Evolutionary conservation across 2,113 vertebrate species (phyloP), one percentile per base, ranked within the genome.

Genomic region (Spheniscus mendiculus): DNA sequence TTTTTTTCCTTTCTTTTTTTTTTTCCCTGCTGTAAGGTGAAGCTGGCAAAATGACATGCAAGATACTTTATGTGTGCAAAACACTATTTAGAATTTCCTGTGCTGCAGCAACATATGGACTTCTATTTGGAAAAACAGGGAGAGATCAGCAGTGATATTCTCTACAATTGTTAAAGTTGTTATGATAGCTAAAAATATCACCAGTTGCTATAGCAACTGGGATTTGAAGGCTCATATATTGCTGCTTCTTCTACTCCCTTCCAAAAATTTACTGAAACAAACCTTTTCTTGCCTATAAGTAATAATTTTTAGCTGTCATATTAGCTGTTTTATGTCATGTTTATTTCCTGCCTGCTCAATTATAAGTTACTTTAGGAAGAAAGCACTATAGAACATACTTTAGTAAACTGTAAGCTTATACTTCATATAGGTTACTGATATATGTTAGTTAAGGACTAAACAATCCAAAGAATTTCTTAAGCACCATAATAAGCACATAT

Each of bases 161-260:
- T 72, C 34, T 74, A n/a, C 52, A 56, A 69, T 84, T 77, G 63
- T 85, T 67, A 25, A 86, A 88, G 62, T 88, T 94, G 49, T 85
- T 91, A 67, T 62, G 80, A 85, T 66, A 83, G 90, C 93, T 97
- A 97, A 94, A 96, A 98, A 97, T 97, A 95, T 27, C 71, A 91
- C 58, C 29, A 38, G 96, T 98, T 98, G 89, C 93, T 87, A 97
- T 97, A 83, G 96, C 81, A 96, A 97, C 95, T 62, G 55, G 49
- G 83, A 81, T 87, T 74, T 69, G 79, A 83, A 92, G 66, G 36
- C 88, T 93, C 45, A 56, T 9, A n/a, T 87, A 90, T 34, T 88
- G 74, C 55, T 95, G 36, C 84, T 58, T 6, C 86, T 94, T 94
- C 58, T 82, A 61, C 27, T 94, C 30, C 21, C 15, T 90, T 93